These are phyloP conservation scores for Hypotaenidia philippensis DNA, from an alignment of 2,797 vertebrate genomes.

Conservation along the genomic window DNA sequence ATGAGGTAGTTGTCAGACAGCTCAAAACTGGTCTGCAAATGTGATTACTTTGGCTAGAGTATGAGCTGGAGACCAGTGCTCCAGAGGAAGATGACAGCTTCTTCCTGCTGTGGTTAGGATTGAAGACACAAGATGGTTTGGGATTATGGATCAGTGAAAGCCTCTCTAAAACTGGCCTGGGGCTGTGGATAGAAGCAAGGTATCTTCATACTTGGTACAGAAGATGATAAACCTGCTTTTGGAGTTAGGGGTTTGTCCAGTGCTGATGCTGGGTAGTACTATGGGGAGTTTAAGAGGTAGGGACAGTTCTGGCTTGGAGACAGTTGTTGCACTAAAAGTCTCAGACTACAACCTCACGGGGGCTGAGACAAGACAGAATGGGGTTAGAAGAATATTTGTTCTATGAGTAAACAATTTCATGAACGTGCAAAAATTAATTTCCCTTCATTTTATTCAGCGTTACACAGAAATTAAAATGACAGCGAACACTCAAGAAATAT, in stretches of 20 bases:
- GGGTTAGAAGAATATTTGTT: neutral
- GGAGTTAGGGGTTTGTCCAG: neutral
- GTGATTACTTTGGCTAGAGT: neutral
- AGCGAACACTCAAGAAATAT: neutral
- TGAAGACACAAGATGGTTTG: neutral
- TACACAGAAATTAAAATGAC: conserved; percentile 7
- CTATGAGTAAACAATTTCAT: neutral
- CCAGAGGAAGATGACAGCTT: neutral
- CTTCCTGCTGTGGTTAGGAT: neutral
- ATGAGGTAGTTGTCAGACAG: neutral
- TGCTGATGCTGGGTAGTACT: neutral
- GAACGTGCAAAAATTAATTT: conserved; percentile 7
- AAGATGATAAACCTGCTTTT: neutral
- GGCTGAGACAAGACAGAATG: neutral
- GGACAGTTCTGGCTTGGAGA: neutral
- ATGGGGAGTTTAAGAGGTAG: neutral
- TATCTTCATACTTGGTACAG: neutral
- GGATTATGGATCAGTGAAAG: neutral
- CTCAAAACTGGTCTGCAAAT: neutral
- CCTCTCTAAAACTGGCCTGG: neutral
- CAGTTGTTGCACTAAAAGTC: neutral
- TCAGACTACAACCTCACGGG: neutral
- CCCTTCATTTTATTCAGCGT: conserved; percentile 8
- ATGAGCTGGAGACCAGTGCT: neutral
- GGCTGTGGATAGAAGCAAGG: neutral